These are phyloP conservation scores for Emydocephalus ijimae DNA, from an alignment of 2,113 vertebrate genomes.

Conservation along the genomic window DNA sequence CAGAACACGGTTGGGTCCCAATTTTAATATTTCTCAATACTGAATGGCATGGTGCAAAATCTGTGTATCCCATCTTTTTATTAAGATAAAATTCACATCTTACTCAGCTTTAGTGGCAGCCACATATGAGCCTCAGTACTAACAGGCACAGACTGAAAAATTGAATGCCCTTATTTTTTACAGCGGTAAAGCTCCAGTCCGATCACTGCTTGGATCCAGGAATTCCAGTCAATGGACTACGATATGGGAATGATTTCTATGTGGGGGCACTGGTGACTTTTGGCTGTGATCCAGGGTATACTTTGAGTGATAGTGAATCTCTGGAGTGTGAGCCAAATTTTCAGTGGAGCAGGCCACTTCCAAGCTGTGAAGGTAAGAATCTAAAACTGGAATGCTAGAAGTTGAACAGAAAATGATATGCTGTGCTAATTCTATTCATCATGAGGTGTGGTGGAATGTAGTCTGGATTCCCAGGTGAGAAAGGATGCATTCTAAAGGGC, in stretches of 20 bases:
- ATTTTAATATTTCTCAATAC: background rate
- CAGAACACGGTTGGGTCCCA: background rate
- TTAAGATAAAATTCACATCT: background rate
- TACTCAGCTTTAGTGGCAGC: background rate
- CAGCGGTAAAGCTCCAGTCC: constrained; percentile 91
- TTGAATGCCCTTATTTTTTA: constrained; percentile 19
- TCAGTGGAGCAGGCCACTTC: constrained; percentile 94
- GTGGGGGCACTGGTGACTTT: constrained; percentile 94
- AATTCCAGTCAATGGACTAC: constrained; percentile 92
- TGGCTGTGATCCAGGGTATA: constrained; percentile 92
- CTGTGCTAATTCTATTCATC: background rate
- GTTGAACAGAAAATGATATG: background rate
- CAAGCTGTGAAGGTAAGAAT: constrained; percentile 90
- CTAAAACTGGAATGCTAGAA: background rate
- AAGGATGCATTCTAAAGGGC: background rate
- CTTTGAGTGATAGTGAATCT: constrained; percentile 83
- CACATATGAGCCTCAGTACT: background rate
- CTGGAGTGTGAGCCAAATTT: constrained; percentile 97
- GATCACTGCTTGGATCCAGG: constrained; percentile 96
- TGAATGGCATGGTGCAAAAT: background rate
- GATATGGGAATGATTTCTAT: constrained; percentile 93
- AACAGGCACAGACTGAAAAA: background rate
- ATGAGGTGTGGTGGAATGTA: background rate
- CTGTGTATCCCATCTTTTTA: background rate
- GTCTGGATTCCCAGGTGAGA: background rate